Base-by-base conservation (phyloP, 2,113 vertebrate species). In the Dolichallabes microphthalmus region DNA sequence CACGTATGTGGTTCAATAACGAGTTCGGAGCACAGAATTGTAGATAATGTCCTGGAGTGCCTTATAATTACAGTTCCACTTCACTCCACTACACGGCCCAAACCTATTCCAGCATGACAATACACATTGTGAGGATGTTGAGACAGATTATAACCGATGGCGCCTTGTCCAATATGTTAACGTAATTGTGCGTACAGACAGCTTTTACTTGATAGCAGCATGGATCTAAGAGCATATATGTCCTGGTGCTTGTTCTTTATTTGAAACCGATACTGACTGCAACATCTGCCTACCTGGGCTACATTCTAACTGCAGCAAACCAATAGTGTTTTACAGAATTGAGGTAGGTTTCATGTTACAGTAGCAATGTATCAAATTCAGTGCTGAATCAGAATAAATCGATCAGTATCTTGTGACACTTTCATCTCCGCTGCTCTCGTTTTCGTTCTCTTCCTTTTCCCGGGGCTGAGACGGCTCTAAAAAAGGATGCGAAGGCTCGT, bases 341-440 rank as follows among this genome's bases (percentile, higher is more conserved):
- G 60, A 66, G 52, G 74, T 78, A 76, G 14, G 45, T n/a, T 27
- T 75, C 14, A 27, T 17, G 13, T 15, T 25, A n/a, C n/a, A n/a
- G n/a, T n/a, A 20, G 17, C 52, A 2, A 2, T 10, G 32, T 32
- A 11, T 57, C 17, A 77, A 20, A 32, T 5, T 27, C 3, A 57
- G 75, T 57, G 27, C 35, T 15, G 50, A 80, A 61, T 11, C 22
- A 80, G 25, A 75, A 50, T 20, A 58, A 57, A 39, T 66, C 8
- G 13, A 39, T 85, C 60, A 88, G 25, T 88, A 88, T 25, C 73
- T 89, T 2, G 79, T 10, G 25, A 32, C 85, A 74, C 4, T 45
- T 35, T 94, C 94, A 0, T 91, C 80, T 22, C 91, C 91, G 13
- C 92, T 90, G 52, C 88, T 1, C 90, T 93, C 89, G 92, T 88